phyloP scores from a whole-genome alignment of 2,888 invertebrate species.

The Onchidella celtica region DNA sequence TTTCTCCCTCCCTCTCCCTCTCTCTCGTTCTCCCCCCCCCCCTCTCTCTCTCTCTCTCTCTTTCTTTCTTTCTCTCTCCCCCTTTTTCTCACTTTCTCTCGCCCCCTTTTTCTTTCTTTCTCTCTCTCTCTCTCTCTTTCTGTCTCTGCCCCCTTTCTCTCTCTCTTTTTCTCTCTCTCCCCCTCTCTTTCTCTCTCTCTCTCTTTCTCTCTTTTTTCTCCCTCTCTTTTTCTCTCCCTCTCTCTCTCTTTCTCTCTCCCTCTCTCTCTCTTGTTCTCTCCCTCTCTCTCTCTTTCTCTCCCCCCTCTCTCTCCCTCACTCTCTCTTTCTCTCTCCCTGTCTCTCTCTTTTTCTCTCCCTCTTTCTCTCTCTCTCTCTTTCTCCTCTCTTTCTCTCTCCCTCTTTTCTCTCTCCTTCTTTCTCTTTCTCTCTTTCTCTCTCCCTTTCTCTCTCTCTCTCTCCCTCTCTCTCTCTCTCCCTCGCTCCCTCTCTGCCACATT shows the following conservation, averaged over 20 bases:
- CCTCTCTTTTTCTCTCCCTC: background rate
- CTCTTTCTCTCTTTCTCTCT: background rate
- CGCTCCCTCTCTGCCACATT: background rate
- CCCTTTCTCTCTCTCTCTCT: slow-evolving; percentile 7
- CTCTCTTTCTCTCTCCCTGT: no score
- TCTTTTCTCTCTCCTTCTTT: background rate
- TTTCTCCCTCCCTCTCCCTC: background rate
- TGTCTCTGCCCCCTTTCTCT: no score
- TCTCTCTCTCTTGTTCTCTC: background rate
- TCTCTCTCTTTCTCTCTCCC: background rate
- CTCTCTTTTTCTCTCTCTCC: background rate
- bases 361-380: background rate
- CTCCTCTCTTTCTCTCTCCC: background rate
- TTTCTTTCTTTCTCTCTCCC: background rate
- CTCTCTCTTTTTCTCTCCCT: no score
- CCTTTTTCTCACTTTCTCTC: no score
- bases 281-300: background rate
- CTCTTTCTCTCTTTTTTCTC: background rate
- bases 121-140: background rate
- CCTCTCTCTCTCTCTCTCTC: background rate
- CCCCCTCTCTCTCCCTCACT: slow-evolving; percentile 14
- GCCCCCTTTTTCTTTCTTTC: no score
- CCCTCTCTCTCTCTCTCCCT: background rate
- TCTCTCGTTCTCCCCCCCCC: slow-evolving; percentile 2
- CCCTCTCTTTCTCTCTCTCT: background rate